These are phyloP conservation scores for Corythaeola cristata DNA, from an alignment of 2,113 vertebrate genomes.

Conservation along the genomic window DNA sequence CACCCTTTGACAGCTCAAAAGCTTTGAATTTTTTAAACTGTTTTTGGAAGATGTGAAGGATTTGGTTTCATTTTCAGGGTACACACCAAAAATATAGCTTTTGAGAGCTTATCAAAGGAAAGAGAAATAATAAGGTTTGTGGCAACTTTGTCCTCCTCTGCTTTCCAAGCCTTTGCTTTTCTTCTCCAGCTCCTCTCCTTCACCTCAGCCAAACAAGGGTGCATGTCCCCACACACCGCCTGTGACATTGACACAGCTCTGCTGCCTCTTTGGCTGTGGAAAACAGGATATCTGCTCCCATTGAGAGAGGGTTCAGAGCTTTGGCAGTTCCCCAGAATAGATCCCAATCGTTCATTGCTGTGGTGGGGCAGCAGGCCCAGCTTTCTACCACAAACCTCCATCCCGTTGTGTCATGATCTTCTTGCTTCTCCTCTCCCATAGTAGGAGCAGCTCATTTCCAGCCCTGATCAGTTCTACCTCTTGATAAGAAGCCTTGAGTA, in stretches of 20 bases:
- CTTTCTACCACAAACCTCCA: neutral
- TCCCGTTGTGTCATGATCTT: rapidly evolving
- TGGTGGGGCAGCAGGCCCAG: neutral
- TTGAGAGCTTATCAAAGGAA: neutral
- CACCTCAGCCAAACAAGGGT: neutral
- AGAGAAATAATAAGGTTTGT: neutral
- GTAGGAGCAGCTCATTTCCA: neutral
- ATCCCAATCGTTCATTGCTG: neutral
- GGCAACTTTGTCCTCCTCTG: neutral
- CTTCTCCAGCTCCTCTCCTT: neutral
- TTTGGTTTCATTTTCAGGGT: neutral
- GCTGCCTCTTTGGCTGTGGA: neutral
- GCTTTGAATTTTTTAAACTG: neutral
- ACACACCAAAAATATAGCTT: neutral
- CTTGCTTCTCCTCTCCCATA: neutral
- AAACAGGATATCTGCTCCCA: neutral
- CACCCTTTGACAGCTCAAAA: neutral
- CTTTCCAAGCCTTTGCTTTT: neutral
- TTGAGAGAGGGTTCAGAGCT: neutral
- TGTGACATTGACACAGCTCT: neutral
- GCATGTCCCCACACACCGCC: rapidly evolving
- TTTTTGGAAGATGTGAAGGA: neutral
- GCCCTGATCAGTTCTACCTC: neutral
- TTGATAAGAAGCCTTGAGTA: neutral
- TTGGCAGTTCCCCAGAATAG: neutral